Evolutionary conservation across 2,797 vertebrate genomes (phyloP), one percentile per base, ranked within the genome.

Genomic region (Siniperca scherzeri): DNA sequence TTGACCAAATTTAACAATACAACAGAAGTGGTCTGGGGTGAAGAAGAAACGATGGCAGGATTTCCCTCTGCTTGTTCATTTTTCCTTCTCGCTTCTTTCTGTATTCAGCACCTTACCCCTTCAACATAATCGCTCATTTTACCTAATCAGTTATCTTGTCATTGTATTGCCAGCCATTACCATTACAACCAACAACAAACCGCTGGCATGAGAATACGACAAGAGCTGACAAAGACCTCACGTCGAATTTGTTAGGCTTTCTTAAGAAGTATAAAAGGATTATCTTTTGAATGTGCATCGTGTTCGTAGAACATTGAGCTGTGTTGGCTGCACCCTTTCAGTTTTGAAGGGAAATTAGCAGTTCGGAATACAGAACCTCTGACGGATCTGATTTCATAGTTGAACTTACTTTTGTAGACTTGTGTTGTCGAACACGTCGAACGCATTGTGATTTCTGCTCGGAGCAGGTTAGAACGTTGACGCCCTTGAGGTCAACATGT

Each of bases 401-500:
- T 76, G 22, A 33, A 76, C 74, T 81, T 30, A 56, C 61, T 85
- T 80, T 70, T 68, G 71, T 82, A 14, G 30, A 70, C 25, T 64
- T 36, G 59, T 59, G 59, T 65, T 44, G 44, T 76, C 3, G n/a
- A 30, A 67, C 19, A 48, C 73, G 44, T 76, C 3, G n/a, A 30
- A 67, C 19, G 53, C 73, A 70, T 77, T 88, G 87, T 87, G 50
- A 25, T 74, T 66, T 72, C 40, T 50, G 11, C 53, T 61, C 2
- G 7, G 44, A 66, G 88, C 90, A 83, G 88, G 78, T 94, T 81
- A 61, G 87, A 56, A 67, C 84, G 91, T 82, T 36, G 89, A 48
- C 80, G 91, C 92, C 95, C 94, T 86, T 3, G 70, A 84, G 86
- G 92, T 82, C 87, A 96, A 94, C 85, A 30, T 83, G 81, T 88